A percentile compares a stretch with the other conserved stretches of the same genome.
Conservation (phyloP, 2,797 vertebrate genomes). For the Pelochelys cantorii region DNA sequence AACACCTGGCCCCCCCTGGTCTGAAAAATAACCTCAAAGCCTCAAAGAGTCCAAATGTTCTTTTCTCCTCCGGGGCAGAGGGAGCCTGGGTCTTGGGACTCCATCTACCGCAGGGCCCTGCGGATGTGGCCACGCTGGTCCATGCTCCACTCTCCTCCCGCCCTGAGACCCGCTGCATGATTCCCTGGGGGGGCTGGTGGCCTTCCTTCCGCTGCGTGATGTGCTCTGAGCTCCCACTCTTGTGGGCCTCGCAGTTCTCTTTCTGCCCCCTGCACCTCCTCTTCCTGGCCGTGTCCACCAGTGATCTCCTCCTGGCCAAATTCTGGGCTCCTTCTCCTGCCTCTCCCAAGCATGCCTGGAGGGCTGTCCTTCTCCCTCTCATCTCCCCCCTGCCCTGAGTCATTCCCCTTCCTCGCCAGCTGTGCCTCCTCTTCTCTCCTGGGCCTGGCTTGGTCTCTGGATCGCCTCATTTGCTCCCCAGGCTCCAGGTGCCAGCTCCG, state of each 20-base stretch:
- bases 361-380: not conserved
- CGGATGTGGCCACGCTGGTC: not conserved
- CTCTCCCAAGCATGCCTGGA: too few species aligned
- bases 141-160: too few species aligned
- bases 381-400: not conserved
- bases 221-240: not conserved
- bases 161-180: too few species aligned
- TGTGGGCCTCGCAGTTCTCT: not conserved
- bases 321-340: too few species aligned
- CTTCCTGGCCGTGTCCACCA: not conserved
- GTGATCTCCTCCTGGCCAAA: not conserved
- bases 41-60: rapidly evolving
- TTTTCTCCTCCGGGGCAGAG: not conserved
- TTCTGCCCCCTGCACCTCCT: not conserved
- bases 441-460: not conserved
- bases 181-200: too few species aligned
- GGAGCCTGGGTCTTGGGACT: not conserved
- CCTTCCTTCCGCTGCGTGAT: not conserved
- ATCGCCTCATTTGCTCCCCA: not conserved
- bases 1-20: rapidly evolving
- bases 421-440: not conserved
- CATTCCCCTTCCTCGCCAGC: not conserved
- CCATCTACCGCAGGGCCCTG: too few species aligned
- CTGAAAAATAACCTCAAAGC: not conserved
- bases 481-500: not conserved